Evolutionary conservation across 2,113 vertebrate species (phyloP).

Genomic region (Notiomystis cincta): DNA sequence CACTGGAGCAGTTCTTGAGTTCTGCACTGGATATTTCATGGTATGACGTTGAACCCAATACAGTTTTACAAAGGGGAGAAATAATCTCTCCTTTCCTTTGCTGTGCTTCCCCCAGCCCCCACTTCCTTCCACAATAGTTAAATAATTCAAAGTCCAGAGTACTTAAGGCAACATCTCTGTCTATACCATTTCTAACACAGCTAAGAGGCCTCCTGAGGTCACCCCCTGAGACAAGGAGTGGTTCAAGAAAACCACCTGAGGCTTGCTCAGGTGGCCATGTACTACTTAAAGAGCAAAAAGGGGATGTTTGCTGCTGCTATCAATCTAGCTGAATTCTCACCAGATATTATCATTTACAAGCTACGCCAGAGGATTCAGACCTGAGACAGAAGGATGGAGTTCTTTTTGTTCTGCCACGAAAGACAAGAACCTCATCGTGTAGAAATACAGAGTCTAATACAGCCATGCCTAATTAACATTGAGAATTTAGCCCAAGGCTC

Average conservation of each 20-base stretch:
- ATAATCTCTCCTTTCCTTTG: neutral
- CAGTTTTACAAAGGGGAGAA: neutral
- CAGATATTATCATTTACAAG: neutral
- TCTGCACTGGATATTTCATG: constrained; percentile 37
- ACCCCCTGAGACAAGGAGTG: neutral
- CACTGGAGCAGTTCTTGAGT: constrained; percentile 63
- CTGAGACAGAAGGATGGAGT: neutral
- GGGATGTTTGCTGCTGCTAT: neutral
- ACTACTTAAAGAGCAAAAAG: constrained; percentile 1
- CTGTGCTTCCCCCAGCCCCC: neutral
- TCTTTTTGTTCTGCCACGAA: neutral
- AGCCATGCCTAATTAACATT: neutral
- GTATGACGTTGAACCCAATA: constrained; percentile 17
- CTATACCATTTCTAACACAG: neutral
- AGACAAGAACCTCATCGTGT: neutral
- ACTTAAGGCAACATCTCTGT: constrained; percentile 12
- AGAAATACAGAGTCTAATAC: neutral
- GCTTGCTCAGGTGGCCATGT: constrained; percentile 1
- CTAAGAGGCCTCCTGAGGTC: constrained; percentile 32
- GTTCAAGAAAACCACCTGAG: constrained; percentile 10
- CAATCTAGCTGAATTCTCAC: neutral
- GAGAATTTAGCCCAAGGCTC: neutral
- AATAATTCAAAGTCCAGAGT: constrained; percentile 43
- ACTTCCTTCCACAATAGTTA: constrained; percentile 33
- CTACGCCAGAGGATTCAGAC: neutral